These are phyloP conservation scores for Cyrtorhinus lividipennis DNA, from an alignment of 1,140 invertebrate genomes.

Conservation along the genomic window DNA sequence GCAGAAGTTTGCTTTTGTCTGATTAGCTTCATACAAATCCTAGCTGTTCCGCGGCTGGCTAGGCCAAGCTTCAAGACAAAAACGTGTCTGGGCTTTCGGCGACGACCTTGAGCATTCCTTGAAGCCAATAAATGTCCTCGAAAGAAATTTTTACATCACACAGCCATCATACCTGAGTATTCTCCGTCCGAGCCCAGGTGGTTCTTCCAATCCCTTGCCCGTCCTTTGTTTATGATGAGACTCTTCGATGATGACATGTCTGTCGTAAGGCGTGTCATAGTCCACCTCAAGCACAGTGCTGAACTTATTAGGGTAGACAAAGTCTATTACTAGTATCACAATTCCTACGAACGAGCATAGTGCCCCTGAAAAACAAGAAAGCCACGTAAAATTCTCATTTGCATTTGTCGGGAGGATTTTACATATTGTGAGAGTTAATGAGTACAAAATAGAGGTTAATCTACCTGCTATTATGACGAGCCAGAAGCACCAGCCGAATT, in stretches of 20 bases:
- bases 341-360: conserved; percentile 58
- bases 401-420: not conserved
- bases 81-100: too few species aligned
- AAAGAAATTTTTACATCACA: too few species aligned
- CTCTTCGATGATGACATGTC: conserved; percentile 81
- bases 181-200: conserved; percentile 40
- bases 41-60: too few species aligned
- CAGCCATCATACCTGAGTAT: conserved; percentile 41
- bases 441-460: not conserved
- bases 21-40: too few species aligned
- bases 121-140: too few species aligned
- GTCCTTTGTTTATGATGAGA: conserved; percentile 51
- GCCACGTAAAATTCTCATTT: not conserved
- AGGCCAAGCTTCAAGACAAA: too few species aligned
- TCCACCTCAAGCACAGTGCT: conserved; percentile 85
- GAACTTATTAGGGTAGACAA: conserved; percentile 78
- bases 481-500: conserved; percentile 88
- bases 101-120: too few species aligned
- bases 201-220: conserved; percentile 45
- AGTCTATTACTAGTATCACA: conserved; percentile 63
- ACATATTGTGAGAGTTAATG: not conserved
- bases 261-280: conserved; percentile 83
- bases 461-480: conserved; percentile 71
- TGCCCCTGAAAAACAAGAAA: conserved; percentile 42
- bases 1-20: too few species aligned